Conservation (phyloP, 1,140 invertebrate genomes). For the Apis cerana region DNA sequence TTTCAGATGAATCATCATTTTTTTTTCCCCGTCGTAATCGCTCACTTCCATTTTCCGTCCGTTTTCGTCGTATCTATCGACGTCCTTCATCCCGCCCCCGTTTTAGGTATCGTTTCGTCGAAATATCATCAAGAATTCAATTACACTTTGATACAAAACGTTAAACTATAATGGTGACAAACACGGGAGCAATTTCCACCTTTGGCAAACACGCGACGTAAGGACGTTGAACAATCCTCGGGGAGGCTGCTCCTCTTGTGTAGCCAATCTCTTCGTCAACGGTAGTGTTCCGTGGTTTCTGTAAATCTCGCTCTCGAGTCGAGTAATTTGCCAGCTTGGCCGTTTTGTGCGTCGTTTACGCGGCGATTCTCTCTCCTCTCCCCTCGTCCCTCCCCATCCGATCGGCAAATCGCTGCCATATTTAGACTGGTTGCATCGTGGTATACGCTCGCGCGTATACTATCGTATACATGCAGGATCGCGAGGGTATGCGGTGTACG, state of each 20-base stretch:
- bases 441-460: conserved; percentile 4
- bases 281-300: not conserved
- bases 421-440: not conserved
- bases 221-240: not conserved
- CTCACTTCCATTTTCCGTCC: not conserved
- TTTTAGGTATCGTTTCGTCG: not conserved
- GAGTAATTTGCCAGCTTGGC: not conserved
- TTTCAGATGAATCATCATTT: not conserved
- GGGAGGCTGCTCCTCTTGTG: not conserved
- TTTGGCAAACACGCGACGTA: not conserved
- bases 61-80: not conserved
- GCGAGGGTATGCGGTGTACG: conserved; percentile 46
- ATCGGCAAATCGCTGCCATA: conserved; percentile 11
- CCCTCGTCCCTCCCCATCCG: not conserved
- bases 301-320: conserved; percentile 9
- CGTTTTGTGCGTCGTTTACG: conserved; percentile 21
- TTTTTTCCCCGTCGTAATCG: not conserved
- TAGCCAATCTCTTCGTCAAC: not conserved
- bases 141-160: not conserved
- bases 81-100: not conserved
- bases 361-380: not conserved
- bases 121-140: not conserved
- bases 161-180: not conserved
- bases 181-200: not conserved
- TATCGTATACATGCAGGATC: conserved; percentile 3